Evolutionary conservation across 2,113 vertebrate genomes (phyloP), one percentile per base, ranked within the genome.

Genomic region (Hippolais icterina): DNA sequence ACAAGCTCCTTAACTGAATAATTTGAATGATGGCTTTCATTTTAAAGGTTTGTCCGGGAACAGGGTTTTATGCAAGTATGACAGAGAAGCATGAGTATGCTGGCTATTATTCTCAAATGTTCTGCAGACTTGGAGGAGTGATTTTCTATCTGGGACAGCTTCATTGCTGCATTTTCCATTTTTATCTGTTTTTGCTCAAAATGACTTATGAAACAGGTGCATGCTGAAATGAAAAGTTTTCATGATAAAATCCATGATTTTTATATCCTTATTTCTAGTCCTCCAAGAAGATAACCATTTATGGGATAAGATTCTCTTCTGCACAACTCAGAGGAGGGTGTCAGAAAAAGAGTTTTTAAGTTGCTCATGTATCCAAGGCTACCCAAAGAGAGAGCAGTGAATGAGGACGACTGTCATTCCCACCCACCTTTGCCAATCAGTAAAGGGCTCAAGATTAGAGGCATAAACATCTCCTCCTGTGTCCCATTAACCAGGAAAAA

Each of bases 141-240:
- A 76, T 93, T 66, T 95, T 93, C 84, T 91, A 87, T 84, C 80
- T 91, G 69, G 83, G 87, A 65, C 87, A 93, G 65, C 61, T 94
- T 87, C 74, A 87, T 19, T 95, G 56, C 80, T 94, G 77, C 53
- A 82, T 89, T 94, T 94, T 89, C 84, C 95, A 42, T 87, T 97
- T 95, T 87, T 89, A 96, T 83, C 65, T 33, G 1, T 84, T 89
- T 87, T 87, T 91, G 44, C 74, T 95, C 70, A 82, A 94, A 92
- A 82, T 78, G 52, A 84, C 81, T 94, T 95, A 95, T 42, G 95
- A 91, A 97, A 95, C 87, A 96, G 95, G 93, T 96, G 93, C 70
- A 57, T 50, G 66, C 46, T 39, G 78, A 93, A 94, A 79, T 61
- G 46, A 91, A 83, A 96, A 94, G 85, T 88, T 96, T 96, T 92